Base-by-base conservation (phyloP, 1,140 invertebrate genomes). In the Micrasema longulum region DNA sequence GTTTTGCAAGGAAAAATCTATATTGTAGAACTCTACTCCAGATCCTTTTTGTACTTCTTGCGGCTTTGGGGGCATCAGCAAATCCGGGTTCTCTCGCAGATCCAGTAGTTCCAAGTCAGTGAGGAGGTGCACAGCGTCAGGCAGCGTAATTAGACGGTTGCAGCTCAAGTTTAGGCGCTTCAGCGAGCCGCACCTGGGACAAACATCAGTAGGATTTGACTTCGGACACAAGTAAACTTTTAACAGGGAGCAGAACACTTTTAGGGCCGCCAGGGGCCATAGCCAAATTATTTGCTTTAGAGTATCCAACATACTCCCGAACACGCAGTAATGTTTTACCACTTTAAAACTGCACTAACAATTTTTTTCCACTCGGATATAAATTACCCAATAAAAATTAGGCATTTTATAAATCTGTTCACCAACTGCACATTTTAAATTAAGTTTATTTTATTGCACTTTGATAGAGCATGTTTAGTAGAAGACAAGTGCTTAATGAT, bases 41-140 rank as follows among this genome's bases (percentile, higher is more conserved):
- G 91, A 88, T 2, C 93, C 92, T 76, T 90, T 88, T 75, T 91
- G 89, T n/a, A 90, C 81, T 80, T 93, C 92, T 2, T 87, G 90
- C 0, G 96, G 97, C 85, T 98, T 99, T 11, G 98, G 97, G 0
- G 98, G 98, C 95, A 99, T 98, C 48, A 99, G 90, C 71, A 99
- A 86, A 76, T 99, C 96, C 0, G 96, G 95, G 88, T 99, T 99
- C 75, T 96, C 93, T 74, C 93, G 89, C 31, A 99, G 86, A 86
- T 98, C 96, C 16, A 99, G 85, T 66, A 92, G 90, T 80, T 96
- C 92, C 38, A 95, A 81, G 83, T 99, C 97, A 52, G 93, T 95
- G 10, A 99, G 85, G 48, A 99, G 86, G 87, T 99, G 97, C 76
- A 99, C 96, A 1, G 97, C 95, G 83, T 99, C 97, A 2, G 98